Evolutionary conservation across 2,888 invertebrate genomes (phyloP), one percentile per base, ranked within the genome.

Genomic region (Synanthedon tipuliformis): DNA sequence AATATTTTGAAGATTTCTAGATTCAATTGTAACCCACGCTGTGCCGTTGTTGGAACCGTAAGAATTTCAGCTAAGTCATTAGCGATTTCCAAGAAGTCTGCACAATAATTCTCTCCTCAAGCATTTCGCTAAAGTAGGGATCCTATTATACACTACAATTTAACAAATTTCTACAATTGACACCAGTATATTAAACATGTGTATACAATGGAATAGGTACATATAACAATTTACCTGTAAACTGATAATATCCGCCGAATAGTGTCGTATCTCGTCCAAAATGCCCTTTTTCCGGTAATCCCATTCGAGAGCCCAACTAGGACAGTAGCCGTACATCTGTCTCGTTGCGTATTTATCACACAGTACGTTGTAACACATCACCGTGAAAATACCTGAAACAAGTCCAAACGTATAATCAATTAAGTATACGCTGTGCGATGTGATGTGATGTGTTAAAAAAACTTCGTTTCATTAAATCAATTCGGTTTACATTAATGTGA

Each of bases 361-460:
- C 64, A 99, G 90, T 62, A 99, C 98, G 88, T 99, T 99, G 90
- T 99, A 99, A 85, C 99, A 99, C 96, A 99, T 97, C 70, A 99
- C 98, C 63, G 99, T 98, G 89, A 99, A 98, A 80, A 97, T 95
- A 89, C 96, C 95, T 93, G 88, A 66, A 61, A 61, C 40, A 54
- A 53, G 54, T 50, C 34, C 52, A 45, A 45, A 54, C 50, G 23
- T 55, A 41, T 45, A 13, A 45, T 45, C 11, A 45, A 34, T 1
- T 8, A 34, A 2, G 8, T 34, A 34, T 34, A 3, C 4, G 16
- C 1, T 23, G 8, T 8, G 34, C 34, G 8, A 8, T 8, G 34
- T 0, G 8, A 8, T 34, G 34, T 34, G 34, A 34, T 34, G 34
- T 34, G 34, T 34, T 27, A 27, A 27, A 27, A 23, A 7, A 34